phyloP scores from a whole-genome alignment of 2,797 vertebrate species.

The Okamejei kenojei region DNA sequence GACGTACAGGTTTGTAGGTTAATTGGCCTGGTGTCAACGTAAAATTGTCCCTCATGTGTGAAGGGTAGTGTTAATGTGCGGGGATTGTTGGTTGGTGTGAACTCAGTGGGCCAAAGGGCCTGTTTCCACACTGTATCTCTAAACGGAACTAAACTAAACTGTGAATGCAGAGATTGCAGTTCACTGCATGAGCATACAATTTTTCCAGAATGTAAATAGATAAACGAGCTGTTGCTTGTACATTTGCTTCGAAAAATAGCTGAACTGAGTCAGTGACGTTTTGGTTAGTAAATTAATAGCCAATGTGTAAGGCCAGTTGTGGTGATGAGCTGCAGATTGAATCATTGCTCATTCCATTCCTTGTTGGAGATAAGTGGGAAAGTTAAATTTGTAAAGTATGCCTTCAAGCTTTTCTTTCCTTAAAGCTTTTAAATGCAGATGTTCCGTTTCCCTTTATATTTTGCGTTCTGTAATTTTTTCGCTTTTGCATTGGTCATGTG shows the following conservation, averaged over 20 bases:
- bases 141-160: too few species aligned
- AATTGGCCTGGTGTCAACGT: too few species aligned
- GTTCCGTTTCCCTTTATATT: background rate
- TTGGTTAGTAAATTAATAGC: background rate
- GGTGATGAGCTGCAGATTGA: background rate
- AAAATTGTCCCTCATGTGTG: too few species aligned
- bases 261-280: background rate
- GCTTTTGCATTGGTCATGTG: too few species aligned
- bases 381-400: background rate
- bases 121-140: too few species aligned
- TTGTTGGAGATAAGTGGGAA: background rate
- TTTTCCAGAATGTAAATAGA: background rate
- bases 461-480: conserved; percentile 2
- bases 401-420: background rate
- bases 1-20: too few species aligned
- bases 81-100: too few species aligned
- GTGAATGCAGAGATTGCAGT: background rate
- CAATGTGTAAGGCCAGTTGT: background rate
- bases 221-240: background rate
- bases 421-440: background rate
- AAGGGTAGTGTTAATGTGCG: too few species aligned
- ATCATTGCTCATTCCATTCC: background rate
- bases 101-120: too few species aligned
- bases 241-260: background rate
- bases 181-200: background rate